phyloP scores from a whole-genome alignment of 2,797 vertebrate species.

The Poecilia velifera region DNA sequence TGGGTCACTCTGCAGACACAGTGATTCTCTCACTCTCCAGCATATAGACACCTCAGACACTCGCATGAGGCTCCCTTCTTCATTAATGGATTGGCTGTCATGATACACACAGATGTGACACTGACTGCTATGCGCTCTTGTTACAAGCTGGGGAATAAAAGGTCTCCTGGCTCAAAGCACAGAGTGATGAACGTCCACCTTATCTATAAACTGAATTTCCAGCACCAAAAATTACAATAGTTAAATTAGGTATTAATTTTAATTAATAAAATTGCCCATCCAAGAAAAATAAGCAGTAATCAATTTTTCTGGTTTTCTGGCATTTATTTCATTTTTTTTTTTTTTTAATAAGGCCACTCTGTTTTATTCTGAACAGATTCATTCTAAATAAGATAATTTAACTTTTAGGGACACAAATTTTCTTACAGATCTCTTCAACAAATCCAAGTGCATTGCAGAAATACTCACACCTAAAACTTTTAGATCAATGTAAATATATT shows the following conservation, averaged over 20 bases:
- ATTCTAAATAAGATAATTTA: neutral
- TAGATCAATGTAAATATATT: neutral
- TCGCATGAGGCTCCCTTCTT: conserved; percentile 2
- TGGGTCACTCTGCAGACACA: conserved; percentile 35
- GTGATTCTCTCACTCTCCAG: conserved; percentile 16
- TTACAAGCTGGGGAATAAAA: conserved; percentile 15
- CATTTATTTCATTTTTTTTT: neutral
- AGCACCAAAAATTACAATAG: neutral
- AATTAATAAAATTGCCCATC: neutral
- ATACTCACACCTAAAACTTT: neutral
- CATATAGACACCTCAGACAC: conserved; percentile 21
- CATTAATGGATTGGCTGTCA: conserved; percentile 1
- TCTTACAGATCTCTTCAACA: neutral
- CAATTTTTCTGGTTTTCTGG: neutral
- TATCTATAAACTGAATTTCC: neutral
- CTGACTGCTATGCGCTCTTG: conserved; percentile 12
- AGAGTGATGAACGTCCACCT: neutral
- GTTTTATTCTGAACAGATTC: neutral
- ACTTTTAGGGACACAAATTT: neutral
- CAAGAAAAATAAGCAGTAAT: neutral
- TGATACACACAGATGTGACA: conserved; percentile 15
- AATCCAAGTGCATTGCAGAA: neutral
- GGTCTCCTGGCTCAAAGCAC: neutral
- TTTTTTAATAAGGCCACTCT: neutral
- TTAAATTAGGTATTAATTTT: neutral